phyloP scores from a whole-genome alignment of 1,140 invertebrate genomes.

The Anastrepha ludens region DNA sequence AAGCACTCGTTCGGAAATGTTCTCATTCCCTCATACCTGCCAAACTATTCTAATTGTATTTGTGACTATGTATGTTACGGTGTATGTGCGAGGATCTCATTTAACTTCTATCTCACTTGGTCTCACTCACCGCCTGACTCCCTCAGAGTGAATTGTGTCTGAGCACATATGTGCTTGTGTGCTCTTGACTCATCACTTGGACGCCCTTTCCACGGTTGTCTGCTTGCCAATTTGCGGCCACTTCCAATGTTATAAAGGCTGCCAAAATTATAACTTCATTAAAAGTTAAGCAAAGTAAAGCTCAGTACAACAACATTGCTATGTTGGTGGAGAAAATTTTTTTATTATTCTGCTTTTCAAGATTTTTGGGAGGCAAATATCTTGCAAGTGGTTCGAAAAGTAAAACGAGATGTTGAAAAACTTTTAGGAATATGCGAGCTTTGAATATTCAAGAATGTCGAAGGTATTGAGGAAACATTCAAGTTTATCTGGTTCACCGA shows the following conservation, averaged over 20 bases:
- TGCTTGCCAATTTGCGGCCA: constrained; percentile 11
- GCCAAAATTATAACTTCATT: constrained; percentile 48
- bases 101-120: neutral
- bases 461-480: no score
- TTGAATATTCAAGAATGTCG: no score
- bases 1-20: neutral
- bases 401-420: no score
- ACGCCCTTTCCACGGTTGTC: neutral
- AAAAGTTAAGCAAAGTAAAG: constrained; percentile 45
- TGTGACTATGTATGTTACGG: neutral
- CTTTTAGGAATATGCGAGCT: no score
- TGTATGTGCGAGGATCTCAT: neutral
- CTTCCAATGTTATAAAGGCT: constrained; percentile 43
- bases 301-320: neutral
- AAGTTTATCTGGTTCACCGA: no score
- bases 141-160: neutral
- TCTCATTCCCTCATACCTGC: neutral
- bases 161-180: neutral
- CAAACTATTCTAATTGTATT: neutral
- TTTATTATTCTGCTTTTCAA: neutral
- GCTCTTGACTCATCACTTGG: neutral
- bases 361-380: no score
- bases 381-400: no score
- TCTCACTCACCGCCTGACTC: neutral
- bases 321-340: neutral